Evolutionary conservation across 2,797 vertebrate genomes (phyloP).

Genomic region (Acanthurus lineatus): DNA sequence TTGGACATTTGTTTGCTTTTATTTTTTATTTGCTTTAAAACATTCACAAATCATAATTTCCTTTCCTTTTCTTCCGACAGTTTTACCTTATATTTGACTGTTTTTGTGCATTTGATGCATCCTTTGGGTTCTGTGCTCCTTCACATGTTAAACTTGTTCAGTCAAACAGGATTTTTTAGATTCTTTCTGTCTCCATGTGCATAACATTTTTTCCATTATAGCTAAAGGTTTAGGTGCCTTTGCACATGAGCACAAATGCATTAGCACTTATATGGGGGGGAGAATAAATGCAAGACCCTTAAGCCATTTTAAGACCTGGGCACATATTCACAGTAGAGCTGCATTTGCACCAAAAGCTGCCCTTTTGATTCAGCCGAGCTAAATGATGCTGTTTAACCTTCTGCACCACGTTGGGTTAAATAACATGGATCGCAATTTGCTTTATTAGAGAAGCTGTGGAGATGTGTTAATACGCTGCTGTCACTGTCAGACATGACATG

Average conservation of each 20-base stretch:
- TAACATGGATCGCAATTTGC: conserved; percentile 47
- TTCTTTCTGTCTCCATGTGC: background rate
- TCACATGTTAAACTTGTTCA: conserved; percentile 4
- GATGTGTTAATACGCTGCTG: conserved; percentile 56
- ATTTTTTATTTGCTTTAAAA: conserved; percentile 40
- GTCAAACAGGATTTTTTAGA: background rate
- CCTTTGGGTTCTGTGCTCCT: conserved; percentile 3
- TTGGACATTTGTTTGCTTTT: conserved; percentile 33
- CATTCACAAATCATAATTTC: background rate
- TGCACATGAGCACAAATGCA: conserved; percentile 11
- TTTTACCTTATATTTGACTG: conserved; percentile 14
- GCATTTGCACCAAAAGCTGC: conserved; percentile 7
- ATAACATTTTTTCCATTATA: conserved; percentile 9
- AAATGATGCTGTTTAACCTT: conserved; percentile 66
- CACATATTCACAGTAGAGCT: conserved; percentile 8
- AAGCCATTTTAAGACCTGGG: conserved; percentile 20
- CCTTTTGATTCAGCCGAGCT: conserved; percentile 26
- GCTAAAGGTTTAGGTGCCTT: conserved; percentile 4
- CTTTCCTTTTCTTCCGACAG: conserved; percentile 15
- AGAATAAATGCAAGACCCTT: conserved; percentile 13
- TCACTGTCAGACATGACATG: conserved; percentile 66
- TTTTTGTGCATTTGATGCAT: conserved; percentile 19
- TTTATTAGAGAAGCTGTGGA: conserved; percentile 39
- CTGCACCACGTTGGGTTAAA: conserved; percentile 33
- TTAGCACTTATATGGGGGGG: conserved; percentile 12